Evolutionary conservation across 2,888 invertebrate species (phyloP).

Genomic region (Agrochola lota): DNA sequence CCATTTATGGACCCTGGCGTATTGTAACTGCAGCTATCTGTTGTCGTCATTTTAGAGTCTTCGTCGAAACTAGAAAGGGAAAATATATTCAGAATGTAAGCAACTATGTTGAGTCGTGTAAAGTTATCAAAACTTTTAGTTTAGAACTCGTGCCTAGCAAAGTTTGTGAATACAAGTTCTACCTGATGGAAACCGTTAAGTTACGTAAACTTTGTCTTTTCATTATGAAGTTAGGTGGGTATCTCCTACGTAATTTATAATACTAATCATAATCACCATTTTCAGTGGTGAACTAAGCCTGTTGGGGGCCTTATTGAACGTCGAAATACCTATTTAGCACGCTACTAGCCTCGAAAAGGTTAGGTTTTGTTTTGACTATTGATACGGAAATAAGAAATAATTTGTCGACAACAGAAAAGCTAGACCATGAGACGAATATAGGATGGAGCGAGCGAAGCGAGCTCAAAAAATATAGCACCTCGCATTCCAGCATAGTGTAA

Average conservation of each 20-base stretch:
- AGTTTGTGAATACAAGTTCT: slow-evolving; percentile 1
- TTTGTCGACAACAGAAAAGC: too few relatives aligned
- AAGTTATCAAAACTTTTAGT: slow-evolving; percentile 19
- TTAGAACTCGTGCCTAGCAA: slow-evolving; percentile 7
- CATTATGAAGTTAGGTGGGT: slow-evolving; percentile 5
- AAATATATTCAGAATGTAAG: not conserved
- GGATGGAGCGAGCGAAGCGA: too few relatives aligned
- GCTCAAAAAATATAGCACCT: too few relatives aligned
- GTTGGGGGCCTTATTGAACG: too few relatives aligned
- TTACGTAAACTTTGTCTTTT: slow-evolving; percentile 17
- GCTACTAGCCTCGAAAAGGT: too few relatives aligned
- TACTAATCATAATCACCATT: not conserved
- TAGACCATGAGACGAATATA: too few relatives aligned
- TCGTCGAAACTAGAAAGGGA: slow-evolving; percentile 84
- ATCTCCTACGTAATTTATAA: not conserved
- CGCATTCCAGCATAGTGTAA: too few relatives aligned
- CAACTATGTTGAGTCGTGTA: not conserved
- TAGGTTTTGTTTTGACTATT: too few relatives aligned
- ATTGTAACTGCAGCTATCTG: slow-evolving; percentile 90
- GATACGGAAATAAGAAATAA: too few relatives aligned
- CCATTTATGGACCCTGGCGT: slow-evolving; percentile 90
- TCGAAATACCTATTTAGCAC: too few relatives aligned
- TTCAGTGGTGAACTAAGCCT: too few relatives aligned
- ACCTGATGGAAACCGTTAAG: slow-evolving; percentile 8
- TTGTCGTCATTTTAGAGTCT: slow-evolving; percentile 91